Evolutionary conservation across 2,888 invertebrate species (phyloP).

Genomic region (Lasioglossum malachurum): DNA sequence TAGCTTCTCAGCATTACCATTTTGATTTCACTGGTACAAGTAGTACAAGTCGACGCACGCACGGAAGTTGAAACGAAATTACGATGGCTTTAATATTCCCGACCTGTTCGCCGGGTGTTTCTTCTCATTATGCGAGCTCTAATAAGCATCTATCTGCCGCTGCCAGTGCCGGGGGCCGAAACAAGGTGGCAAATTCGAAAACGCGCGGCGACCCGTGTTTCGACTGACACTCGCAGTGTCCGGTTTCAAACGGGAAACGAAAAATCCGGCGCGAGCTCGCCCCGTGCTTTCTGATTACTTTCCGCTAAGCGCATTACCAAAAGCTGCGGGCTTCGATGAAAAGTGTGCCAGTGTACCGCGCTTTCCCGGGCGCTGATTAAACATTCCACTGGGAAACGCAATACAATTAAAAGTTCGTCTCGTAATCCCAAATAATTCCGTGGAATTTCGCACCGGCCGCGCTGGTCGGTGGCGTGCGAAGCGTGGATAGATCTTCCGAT

Average conservation of each 20-base stretch:
- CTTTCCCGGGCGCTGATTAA: conserved; percentile 63
- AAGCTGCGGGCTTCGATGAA: conserved; percentile 64
- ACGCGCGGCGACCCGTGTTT: not conserved
- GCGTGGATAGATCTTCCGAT: not conserved
- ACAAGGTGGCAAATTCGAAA: not conserved
- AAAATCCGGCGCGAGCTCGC: conserved; percentile 30
- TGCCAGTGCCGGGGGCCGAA: not conserved
- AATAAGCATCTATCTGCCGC: not conserved
- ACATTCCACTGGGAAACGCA: conserved; percentile 58
- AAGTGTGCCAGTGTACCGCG: conserved; percentile 56
- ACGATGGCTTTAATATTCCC: not conserved
- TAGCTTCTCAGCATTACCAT: not conserved
- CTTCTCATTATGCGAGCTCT: not conserved
- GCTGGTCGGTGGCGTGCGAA: not conserved
- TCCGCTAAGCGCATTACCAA: conserved; percentile 66
- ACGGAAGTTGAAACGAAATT: not conserved
- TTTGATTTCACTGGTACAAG: not conserved
- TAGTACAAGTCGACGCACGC: not conserved
- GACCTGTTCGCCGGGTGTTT: not conserved
- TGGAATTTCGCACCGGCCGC: conserved; percentile 26
- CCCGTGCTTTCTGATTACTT: conserved; percentile 61
- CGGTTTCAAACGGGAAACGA: conserved; percentile 10
- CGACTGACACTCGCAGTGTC: not conserved
- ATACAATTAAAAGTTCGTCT: conserved; percentile 70
- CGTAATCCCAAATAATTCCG: conserved; percentile 64